A percentile compares a stretch with the other conserved stretches of the same genome.
Evolutionary conservation across 2,888 invertebrate species (phyloP).

Genomic region (Aleiodes leptofemur): DNA sequence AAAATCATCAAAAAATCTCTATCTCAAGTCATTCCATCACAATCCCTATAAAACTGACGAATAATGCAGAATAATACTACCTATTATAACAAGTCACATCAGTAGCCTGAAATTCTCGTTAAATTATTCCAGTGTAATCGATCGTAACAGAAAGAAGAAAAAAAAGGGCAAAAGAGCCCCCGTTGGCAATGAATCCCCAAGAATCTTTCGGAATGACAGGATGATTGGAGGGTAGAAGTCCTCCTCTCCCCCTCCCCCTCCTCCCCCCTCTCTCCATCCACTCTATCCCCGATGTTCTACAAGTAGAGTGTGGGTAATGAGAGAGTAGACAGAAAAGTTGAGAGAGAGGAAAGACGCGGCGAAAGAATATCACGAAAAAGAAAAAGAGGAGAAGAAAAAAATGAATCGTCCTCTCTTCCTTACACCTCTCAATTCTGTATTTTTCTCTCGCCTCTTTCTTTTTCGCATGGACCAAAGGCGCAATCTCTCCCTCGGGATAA

Average conservation of each 20-base stretch:
- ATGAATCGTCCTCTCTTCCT: not conserved
- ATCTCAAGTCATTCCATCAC: not conserved
- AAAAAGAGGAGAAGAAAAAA: not conserved
- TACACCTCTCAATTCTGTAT: too few species aligned
- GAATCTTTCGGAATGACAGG: constrained; percentile 58
- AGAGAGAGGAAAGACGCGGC: constrained; percentile 48
- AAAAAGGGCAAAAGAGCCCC: constrained; percentile 50
- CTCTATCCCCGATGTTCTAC: constrained; percentile 50
- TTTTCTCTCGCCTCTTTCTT: not conserved
- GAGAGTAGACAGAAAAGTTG: constrained; percentile 46
- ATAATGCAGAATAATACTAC: not conserved
- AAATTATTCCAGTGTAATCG: constrained; percentile 51
- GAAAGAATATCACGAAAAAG: constrained; percentile 34
- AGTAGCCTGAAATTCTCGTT: constrained; percentile 33
- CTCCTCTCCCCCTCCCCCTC: constrained; percentile 40
- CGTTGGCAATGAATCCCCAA: constrained; percentile 54
- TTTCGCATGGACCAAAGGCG: constrained; percentile 27
- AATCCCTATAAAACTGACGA: not conserved
- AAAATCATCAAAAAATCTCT: too few species aligned
- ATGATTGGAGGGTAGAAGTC: constrained; percentile 56
- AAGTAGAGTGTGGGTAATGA: constrained; percentile 52
- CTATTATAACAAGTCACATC: constrained; percentile 14
- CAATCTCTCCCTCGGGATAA: constrained; percentile 65
- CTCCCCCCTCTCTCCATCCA: constrained; percentile 8
- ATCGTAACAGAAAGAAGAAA: constrained; percentile 12